A percentile compares a stretch with the other conserved stretches of the same genome.
Evolutionary conservation across 2,113 vertebrate genomes (phyloP).

Genomic region (Peromyscus polionotus): DNA sequence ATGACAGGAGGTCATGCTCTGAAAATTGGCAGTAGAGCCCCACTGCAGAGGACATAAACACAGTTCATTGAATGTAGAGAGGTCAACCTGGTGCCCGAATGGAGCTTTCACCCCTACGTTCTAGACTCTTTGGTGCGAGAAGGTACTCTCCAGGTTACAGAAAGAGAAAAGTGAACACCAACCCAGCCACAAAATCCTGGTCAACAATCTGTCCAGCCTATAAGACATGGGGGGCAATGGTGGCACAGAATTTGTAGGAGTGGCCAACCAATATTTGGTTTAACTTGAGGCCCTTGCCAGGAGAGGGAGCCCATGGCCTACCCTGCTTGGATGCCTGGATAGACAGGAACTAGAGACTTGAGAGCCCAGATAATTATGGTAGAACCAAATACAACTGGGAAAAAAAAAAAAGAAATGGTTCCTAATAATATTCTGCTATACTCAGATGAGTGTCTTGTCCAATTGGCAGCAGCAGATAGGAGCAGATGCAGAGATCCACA

Average conservation of each 20-base stretch:
- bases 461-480: neutral
- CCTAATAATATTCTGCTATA: neutral
- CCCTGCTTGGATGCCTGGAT: neutral
- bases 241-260: neutral
- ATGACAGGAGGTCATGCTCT: neutral
- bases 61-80: neutral
- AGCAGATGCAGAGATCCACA: neutral
- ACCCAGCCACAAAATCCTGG: neutral
- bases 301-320: neutral
- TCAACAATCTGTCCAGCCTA: neutral
- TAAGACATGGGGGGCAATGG: neutral
- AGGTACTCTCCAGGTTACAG: neutral
- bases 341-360: neutral
- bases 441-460: neutral
- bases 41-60: neutral
- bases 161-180: neutral
- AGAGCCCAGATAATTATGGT: rapidly evolving
- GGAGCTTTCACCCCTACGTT: rapidly evolving
- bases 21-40: neutral
- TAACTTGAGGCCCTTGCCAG: neutral
- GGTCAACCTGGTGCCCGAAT: neutral
- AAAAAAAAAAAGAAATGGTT: neutral
- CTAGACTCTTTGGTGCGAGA: neutral
- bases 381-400: neutral
- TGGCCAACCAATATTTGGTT: neutral